Percentiles rank a stretch among this genome's conserved stretches.
These are phyloP conservation scores for Arbacia lixula DNA, from an alignment of 53 echinoderm and acorn worm species.

Conservation along the genomic window DNA sequence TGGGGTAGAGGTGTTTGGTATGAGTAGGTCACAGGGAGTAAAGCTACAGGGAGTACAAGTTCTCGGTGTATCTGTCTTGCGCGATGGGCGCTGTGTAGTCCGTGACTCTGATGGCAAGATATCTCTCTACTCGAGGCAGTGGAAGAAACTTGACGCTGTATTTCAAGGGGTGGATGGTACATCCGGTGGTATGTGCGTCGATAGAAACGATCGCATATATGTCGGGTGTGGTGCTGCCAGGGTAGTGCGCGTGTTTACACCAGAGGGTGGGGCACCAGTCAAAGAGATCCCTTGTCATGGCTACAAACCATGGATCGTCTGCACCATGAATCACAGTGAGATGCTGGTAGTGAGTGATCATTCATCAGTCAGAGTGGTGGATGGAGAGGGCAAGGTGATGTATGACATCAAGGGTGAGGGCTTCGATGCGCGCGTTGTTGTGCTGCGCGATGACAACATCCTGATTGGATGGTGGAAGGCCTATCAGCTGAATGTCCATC, in stretches of 20 bases:
- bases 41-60: too few species aligned
- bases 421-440: background rate
- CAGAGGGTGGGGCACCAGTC: constrained; percentile 14
- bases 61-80: too few species aligned
- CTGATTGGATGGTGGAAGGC: constrained; percentile 13
- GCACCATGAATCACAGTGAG: constrained; percentile 10
- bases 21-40: too few species aligned
- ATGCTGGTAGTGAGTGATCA: background rate
- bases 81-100: too few species aligned
- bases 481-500: too few species aligned
- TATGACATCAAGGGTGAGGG: background rate
- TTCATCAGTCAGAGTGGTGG: background rate
- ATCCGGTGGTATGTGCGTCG: background rate
- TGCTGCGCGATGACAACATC: constrained; percentile 18
- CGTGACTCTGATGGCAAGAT: background rate
- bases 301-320: background rate
- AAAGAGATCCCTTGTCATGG: constrained; percentile 20
- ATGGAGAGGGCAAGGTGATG: background rate
- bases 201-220: background rate
- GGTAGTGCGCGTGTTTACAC: background rate
- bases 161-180: background rate
- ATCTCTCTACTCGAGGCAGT: background rate
- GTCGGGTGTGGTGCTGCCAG: background rate
- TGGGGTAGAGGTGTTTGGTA: too few species aligned
- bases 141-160: background rate